These are phyloP conservation scores for Lumbricus terrestris DNA, from an alignment of 2,888 invertebrate genomes.

Conservation along the genomic window DNA sequence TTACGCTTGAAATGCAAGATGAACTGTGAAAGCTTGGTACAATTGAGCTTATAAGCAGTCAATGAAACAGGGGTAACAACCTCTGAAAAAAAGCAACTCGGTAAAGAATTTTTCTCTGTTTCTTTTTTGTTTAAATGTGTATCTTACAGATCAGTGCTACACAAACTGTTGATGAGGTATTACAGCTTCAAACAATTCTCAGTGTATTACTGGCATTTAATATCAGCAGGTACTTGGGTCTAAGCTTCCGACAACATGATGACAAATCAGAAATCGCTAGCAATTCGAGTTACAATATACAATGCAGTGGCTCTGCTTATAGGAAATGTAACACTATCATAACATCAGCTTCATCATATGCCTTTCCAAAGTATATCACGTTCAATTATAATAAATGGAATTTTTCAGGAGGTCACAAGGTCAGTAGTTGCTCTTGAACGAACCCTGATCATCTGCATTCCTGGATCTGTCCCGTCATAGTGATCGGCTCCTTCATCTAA, in stretches of 20 bases:
- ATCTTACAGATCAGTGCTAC: neutral
- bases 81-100: neutral
- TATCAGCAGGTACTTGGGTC: neutral
- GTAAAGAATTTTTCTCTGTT: neutral
- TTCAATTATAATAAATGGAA: neutral
- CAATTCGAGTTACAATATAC: neutral
- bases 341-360: neutral
- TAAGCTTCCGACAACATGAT: neutral
- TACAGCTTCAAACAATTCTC: neutral
- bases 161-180: neutral
- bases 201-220: neutral
- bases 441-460: conserved; percentile 4
- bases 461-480: neutral
- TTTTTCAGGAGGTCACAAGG: neutral
- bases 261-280: neutral
- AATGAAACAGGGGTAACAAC: neutral
- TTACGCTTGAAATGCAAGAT: no score
- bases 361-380: neutral
- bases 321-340: neutral
- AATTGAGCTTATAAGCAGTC: neutral
- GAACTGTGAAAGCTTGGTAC: neutral
- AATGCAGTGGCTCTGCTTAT: neutral
- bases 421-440: neutral
- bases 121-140: neutral
- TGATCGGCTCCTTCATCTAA: conserved; percentile 5